phyloP scores from a whole-genome alignment of 2,888 invertebrate genomes.

The Eugnorisma glareosa region DNA sequence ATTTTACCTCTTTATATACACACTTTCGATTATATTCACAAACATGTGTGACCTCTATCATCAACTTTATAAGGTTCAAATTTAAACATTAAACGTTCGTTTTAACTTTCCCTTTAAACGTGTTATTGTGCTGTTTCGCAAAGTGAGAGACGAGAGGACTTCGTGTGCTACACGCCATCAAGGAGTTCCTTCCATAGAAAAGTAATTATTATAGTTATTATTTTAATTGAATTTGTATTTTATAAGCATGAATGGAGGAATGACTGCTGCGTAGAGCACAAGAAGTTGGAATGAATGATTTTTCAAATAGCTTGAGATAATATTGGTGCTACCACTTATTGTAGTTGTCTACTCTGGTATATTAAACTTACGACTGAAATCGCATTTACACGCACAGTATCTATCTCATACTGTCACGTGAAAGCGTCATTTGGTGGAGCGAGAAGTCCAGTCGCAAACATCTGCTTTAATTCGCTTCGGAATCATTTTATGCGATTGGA shows the following conservation, averaged over 20 bases:
- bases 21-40: background rate
- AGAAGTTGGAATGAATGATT: slow-evolving; percentile 84
- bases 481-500: background rate
- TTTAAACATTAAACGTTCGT: background rate
- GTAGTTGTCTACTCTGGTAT: background rate
- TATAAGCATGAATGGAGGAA: slow-evolving; percentile 82
- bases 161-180: slow-evolving; percentile 86
- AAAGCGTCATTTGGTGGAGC: background rate
- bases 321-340: slow-evolving; percentile 43
- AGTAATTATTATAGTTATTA: slow-evolving; percentile 75
- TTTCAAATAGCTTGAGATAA: slow-evolving; percentile 31
- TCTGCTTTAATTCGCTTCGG: background rate
- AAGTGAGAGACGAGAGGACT: slow-evolving; percentile 76
- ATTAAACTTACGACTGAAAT: background rate
- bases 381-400: background rate
- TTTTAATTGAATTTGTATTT: slow-evolving; percentile 54
- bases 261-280: slow-evolving; percentile 86
- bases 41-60: background rate
- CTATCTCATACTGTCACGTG: background rate
- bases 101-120: background rate
- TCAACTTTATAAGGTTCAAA: background rate
- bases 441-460: background rate
- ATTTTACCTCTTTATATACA: too few species aligned
- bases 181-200: slow-evolving; percentile 81
- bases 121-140: slow-evolving; percentile 24